Evolutionary conservation across 2,113 vertebrate species (phyloP), one percentile per base, ranked within the genome.

Genomic region (Callaeas wilsoni): DNA sequence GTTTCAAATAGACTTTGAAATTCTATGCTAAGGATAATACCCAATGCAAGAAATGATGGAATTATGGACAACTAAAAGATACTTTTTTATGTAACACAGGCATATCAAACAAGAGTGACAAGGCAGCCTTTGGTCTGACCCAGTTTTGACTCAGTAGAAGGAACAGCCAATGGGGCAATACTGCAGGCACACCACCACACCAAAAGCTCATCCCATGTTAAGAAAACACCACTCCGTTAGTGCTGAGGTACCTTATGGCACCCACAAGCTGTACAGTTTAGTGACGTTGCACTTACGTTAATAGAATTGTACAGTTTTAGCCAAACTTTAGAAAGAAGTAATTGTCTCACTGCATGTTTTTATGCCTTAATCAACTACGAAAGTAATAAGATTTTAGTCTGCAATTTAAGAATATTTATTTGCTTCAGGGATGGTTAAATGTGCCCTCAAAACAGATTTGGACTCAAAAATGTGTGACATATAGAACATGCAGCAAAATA

Each of bases 261-360:
- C 22, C 23, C 52, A 80, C 30, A 50, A 90, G 57, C 65, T 42
- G 20, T 41, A 60, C 33, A 82, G 57, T 22, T n/a, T 47, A 74
- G 49, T 0, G 0, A 70, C 16, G 33, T 0, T 46, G 41, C 33
- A 67, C 21, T 53, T 13, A 10, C 1, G 6, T 42, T 62, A 53
- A 65, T 7, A 79, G 33, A 79, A 59, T 0, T 57, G 50, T 29
- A 30, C 21, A 4, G 55, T 63, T 83, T 83, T 37, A 94, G 59
- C 27, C 75, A 75, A 91, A 83, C 27, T 83, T 69, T 13, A 35
- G 39, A 65, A 83, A 70, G 32, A 62, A 76, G 14, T 12, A 19
- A 50, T 73, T 55, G 33, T 44, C 32, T 47, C 49, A 67, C 3
- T 62, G 67, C 16, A 63, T 7, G 30, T 42, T 85, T 90, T 77